Base-by-base conservation (phyloP, 2,797 vertebrate genomes). In the Gallirallus australis region DNA sequence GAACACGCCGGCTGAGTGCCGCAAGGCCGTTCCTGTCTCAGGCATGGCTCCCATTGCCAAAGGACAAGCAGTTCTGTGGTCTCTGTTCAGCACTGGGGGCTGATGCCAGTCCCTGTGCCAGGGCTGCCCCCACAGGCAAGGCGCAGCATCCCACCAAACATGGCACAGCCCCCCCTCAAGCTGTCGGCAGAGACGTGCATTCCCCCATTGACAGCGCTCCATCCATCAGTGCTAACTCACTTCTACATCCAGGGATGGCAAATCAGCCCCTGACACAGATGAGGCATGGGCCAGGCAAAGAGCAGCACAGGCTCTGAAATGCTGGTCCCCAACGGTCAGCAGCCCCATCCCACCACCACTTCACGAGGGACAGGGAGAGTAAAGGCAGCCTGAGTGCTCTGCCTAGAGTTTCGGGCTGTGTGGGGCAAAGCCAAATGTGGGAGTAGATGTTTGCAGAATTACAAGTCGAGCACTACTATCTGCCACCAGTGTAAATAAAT, bases 141-240 rank as follows among this genome's bases (percentile, higher is more conserved):
- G 47, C 21, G 30, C 30, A 24, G 35, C 3, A 1, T 59, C 83
- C 65, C 57, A 12, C 42, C 0, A 1, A 24, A 69, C 2, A 0
- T 7, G 9, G 68, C 52, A 12, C 1, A 0, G 86, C 19, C 40
- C 37, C 48, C 27, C 33, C 64, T 42, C 7, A 7, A 28, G 63
- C 47, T 59, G 40, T 21, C 0, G 0, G 79, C 79, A 39, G 61
- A 70, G 30, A 10, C 1, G 1, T 1, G 2, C 0, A 0, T 37
- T 85, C 39, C 53, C 23, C 45, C 0, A 1, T 10, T 1, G 0
- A 5, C 16, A 2, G 2, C 50, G 52, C 50, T 88, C 72, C 65
- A 28, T 84, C 66, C 83, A 16, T 79, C 76, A 76, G 45, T 8
- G 1, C 60, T 71, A 73, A 37, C 30, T 64, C 79, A 65, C 39